These are phyloP conservation scores for Picus viridis DNA, from an alignment of 2,797 vertebrate genomes.

Conservation along the genomic window DNA sequence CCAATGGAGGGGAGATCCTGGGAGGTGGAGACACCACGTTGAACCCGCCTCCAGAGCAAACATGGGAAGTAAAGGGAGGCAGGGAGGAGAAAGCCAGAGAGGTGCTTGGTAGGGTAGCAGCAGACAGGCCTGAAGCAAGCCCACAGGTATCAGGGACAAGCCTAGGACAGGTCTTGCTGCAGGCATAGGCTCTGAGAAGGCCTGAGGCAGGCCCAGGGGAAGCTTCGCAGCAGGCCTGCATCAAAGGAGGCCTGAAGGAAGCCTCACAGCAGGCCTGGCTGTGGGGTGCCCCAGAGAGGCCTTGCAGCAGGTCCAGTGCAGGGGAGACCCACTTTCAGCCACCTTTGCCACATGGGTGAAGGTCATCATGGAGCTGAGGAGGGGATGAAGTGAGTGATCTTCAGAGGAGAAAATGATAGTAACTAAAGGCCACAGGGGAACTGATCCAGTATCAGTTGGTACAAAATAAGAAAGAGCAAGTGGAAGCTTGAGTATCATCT, in stretches of 20 bases:
- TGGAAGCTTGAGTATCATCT: background rate
- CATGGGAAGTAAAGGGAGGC: background rate
- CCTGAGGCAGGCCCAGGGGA: background rate
- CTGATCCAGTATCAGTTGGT: background rate
- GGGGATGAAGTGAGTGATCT: background rate
- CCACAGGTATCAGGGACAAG: accelerated
- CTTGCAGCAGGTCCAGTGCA: accelerated
- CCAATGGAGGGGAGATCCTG: accelerated
- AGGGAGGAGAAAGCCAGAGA: accelerated
- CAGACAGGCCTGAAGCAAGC: accelerated
- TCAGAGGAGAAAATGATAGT: background rate
- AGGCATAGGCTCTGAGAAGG: too few relatives aligned
- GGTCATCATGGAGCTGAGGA: accelerated
- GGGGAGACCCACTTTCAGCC: background rate
- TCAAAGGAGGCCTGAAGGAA: accelerated
- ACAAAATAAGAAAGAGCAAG: background rate
- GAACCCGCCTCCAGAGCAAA: background rate
- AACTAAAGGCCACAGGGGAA: background rate
- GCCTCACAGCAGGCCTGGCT: too few relatives aligned
- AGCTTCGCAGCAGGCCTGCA: accelerated
- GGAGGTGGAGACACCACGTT: background rate
- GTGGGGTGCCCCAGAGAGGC: too few relatives aligned
- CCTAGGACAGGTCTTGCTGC: background rate
- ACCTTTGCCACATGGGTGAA: accelerated
- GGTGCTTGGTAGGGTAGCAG: accelerated